These are phyloP conservation scores for Conus ventricosus DNA, from an alignment of 1,140 invertebrate species.

Conservation along the genomic window DNA sequence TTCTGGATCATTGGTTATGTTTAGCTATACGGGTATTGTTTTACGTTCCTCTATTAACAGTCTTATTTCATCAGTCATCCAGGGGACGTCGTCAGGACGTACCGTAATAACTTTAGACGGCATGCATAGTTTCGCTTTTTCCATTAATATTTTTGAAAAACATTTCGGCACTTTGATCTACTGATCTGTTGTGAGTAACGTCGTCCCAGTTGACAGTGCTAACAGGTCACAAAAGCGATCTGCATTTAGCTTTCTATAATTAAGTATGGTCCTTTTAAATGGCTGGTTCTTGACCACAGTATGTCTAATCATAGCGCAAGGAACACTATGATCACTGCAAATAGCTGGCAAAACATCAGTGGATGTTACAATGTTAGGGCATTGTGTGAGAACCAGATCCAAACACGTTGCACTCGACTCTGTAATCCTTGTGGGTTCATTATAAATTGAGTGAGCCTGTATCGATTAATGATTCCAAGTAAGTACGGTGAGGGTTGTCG, in stretches of 20 bases:
- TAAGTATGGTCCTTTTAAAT: not conserved
- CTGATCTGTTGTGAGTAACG: no score
- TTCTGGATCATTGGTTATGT: no score
- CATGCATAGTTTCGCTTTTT: not conserved
- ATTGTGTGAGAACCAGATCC: not conserved
- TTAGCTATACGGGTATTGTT: no score
- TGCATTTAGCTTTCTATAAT: not conserved
- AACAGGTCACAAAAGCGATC: not conserved
- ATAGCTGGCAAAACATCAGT: not conserved
- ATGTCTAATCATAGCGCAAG: not conserved
- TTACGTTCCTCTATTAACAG: not conserved
- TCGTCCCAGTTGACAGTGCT: no score
- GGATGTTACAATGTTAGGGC: not conserved
- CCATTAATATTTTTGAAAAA: no score
- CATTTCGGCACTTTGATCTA: no score
- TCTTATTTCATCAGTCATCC: slow-evolving; percentile 11
- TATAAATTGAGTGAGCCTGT: not conserved
- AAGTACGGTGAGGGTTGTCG: not conserved
- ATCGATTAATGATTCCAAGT: not conserved
- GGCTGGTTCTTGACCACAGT: not conserved
- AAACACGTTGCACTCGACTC: not conserved
- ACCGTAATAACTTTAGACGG: not conserved
- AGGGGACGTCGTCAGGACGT: not conserved
- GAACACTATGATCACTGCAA: not conserved
- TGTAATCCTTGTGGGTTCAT: not conserved